These are phyloP conservation scores for Thymelicus lineola DNA, from an alignment of 2,888 invertebrate species.

Conservation along the genomic window DNA sequence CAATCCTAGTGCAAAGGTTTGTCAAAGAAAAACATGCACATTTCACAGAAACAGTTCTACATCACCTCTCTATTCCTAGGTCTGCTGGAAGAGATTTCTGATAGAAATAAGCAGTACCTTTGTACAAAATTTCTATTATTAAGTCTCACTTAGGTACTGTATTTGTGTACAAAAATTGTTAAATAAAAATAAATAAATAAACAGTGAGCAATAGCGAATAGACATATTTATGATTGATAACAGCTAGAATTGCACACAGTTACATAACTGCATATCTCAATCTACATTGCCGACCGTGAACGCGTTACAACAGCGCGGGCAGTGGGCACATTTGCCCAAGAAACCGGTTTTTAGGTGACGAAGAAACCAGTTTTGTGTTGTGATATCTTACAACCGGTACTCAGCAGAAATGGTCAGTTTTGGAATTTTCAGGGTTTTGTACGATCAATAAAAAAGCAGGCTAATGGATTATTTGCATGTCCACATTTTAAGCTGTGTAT, in stretches of 20 bases:
- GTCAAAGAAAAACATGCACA: not conserved
- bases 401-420: not conserved
- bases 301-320: not conserved
- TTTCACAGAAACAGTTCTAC: not conserved
- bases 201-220: not conserved
- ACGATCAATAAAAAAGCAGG: no score
- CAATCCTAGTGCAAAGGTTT: not conserved
- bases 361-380: not conserved
- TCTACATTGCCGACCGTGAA: slow-evolving; percentile 1
- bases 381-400: not conserved
- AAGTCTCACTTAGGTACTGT: no score
- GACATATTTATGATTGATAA: not conserved
- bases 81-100: no score
- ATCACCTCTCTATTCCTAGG: no score
- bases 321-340: not conserved
- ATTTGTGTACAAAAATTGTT: no score
- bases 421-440: not conserved
- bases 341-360: not conserved
- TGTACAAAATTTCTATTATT: no score
- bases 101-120: no score
- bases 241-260: slow-evolving; percentile 3
- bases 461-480: no score
- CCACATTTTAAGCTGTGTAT: no score
- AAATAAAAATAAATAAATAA: no score
- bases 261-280: slow-evolving; percentile 5